Percentiles rank a stretch among this genome's conserved stretches.
Evolutionary conservation across 1,140 invertebrate genomes (phyloP).

Genomic region (Phthorimaea operculella): DNA sequence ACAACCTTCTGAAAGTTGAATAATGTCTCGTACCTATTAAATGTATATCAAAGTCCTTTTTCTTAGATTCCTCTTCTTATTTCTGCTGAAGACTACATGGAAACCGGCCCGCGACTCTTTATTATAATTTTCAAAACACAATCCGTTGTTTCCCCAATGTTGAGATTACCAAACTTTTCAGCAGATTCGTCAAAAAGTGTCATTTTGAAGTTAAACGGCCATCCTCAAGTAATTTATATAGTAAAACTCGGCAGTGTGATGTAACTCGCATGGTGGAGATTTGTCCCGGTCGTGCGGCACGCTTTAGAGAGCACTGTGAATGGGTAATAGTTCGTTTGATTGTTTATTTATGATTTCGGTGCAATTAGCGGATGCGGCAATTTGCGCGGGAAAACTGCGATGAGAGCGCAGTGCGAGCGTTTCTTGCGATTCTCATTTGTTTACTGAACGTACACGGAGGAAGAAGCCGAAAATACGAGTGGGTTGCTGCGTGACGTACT

Average conservation of each 20-base stretch:
- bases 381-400: constrained; percentile 13
- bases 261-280: not conserved
- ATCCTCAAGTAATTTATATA: constrained; percentile 8
- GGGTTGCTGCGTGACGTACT: constrained; percentile 5
- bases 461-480: constrained; percentile 4
- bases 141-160: too few species aligned
- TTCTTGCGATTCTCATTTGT: constrained; percentile 11
- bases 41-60: too few species aligned
- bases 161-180: too few species aligned
- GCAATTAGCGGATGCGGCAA: not conserved
- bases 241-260: constrained; percentile 1
- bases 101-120: too few species aligned
- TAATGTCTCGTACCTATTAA: too few species aligned
- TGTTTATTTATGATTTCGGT: constrained; percentile 1
- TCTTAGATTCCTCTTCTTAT: too few species aligned
- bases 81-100: too few species aligned
- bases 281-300: not conserved
- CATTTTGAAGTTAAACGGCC: not conserved
- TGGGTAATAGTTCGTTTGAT: not conserved
- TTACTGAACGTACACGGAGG: constrained; percentile 12
- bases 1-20: too few species aligned
- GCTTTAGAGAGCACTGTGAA: not conserved
- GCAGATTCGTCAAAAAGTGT: not conserved
- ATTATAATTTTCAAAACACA: too few species aligned
- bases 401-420: constrained; percentile 7